These are phyloP conservation scores for Anas platyrhynchos DNA, from an alignment of 2,113 vertebrate species.

Conservation along the genomic window DNA sequence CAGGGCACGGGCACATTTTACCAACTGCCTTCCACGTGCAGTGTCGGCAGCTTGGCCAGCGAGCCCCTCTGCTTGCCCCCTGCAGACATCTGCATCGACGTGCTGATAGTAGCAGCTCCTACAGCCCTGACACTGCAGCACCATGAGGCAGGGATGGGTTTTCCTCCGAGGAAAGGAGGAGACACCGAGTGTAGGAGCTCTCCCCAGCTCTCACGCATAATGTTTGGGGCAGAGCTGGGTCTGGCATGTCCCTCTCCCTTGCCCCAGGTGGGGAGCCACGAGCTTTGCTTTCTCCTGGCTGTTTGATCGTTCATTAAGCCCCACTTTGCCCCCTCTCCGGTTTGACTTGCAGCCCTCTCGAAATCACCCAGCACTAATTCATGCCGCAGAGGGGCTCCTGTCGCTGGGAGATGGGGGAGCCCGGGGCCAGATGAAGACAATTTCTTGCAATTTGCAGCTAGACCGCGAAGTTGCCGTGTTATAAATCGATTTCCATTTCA, in stretches of 20 bases:
- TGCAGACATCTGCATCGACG: constrained; percentile 36
- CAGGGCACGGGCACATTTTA: constrained; percentile 3
- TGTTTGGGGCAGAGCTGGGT: background rate
- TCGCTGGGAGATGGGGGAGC: constrained; percentile 1
- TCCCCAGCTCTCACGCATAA: background rate
- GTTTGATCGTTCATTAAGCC: background rate
- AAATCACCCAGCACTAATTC: constrained; percentile 12
- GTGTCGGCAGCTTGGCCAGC: background rate
- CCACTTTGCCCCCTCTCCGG: background rate
- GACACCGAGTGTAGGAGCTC: background rate
- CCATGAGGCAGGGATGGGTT: background rate
- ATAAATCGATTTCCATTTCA: constrained; percentile 36
- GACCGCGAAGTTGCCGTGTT: constrained; percentile 10
- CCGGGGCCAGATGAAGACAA: constrained; percentile 20
- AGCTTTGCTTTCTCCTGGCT: background rate
- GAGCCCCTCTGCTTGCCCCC: background rate
- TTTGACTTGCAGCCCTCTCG: background rate
- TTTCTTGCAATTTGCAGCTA: constrained; percentile 48
- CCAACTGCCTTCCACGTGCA: background rate
- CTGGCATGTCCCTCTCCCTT: background rate
- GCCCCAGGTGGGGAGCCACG: background rate
- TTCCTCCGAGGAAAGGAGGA: background rate
- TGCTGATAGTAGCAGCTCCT: background rate
- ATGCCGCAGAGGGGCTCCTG: background rate
- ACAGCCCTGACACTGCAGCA: background rate